These are phyloP conservation scores for Chinchilla lanigera DNA, from an alignment of 2,113 vertebrate species.

Conservation along the genomic window DNA sequence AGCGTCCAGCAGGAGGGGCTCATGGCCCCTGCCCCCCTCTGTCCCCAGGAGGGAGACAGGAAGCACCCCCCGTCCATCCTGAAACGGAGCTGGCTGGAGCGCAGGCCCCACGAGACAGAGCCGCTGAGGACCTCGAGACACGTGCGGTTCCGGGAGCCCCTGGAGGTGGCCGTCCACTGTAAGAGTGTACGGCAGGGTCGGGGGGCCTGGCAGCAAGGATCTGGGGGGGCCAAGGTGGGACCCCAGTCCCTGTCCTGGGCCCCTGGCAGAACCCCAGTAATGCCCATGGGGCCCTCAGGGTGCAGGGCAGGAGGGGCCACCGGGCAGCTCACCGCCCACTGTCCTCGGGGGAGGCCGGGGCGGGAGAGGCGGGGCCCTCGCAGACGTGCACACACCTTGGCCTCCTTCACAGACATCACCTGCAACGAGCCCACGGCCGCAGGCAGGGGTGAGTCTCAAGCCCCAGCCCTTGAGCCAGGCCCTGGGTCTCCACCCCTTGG, in stretches of 20 bases:
- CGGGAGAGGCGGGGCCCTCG: rapidly evolving
- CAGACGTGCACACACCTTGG: rapidly evolving
- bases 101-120: conserved; percentile 69
- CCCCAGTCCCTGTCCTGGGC: neutral
- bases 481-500: neutral
- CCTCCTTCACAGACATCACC: conserved; percentile 61
- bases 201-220: rapidly evolving
- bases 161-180: conserved; percentile 92
- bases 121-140: conserved; percentile 87
- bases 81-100: conserved; percentile 85
- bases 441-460: conserved; percentile 36
- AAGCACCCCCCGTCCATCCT: conserved; percentile 93
- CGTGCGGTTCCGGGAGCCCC: conserved; percentile 94
- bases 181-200: no score
- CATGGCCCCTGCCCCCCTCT: neutral
- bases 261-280: neutral
- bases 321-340: rapidly evolving
- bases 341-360: rapidly evolving
- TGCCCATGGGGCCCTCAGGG: neutral
- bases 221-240: rapidly evolving
- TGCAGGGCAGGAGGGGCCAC: neutral
- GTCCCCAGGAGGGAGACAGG: conserved; percentile 75
- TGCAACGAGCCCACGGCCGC: neutral
- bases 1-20: neutral
- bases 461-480: rapidly evolving